Base-by-base conservation (phyloP, 2,888 invertebrate species). In the Apeira syringaria region DNA sequence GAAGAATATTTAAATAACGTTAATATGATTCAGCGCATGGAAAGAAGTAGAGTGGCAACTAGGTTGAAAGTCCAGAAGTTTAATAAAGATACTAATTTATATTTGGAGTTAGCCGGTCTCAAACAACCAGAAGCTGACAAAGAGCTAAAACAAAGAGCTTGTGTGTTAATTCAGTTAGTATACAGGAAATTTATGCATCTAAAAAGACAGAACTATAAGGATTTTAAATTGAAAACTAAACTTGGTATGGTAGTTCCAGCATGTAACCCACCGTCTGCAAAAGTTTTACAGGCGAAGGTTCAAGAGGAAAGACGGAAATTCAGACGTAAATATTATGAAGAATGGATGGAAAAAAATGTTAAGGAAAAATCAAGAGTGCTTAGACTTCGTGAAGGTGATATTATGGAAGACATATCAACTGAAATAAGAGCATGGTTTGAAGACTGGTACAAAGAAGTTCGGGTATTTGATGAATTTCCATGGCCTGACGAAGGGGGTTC, bases 371-470 rank as follows among this genome's bases (percentile, higher is more conserved):
- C 80, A 12, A 80, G 89, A 9, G 79, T 92, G 10, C 62, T 92
- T 10, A 70, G 75, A 50, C 76, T 92, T 2, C 75, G 91, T 31
- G 85, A 89, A 59, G 92, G 91, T 3, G 85, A 92, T 22, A 85
- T 95, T 50, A 92, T 94, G 79, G 96, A 96, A 65, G 94, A 94
- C 57, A 94, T 96, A 69, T 92, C 93, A 24, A 93, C 92, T 50
- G 95, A 96, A 83, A 92, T 96, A 41, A 88, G 94, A 42, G 92
- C 93, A 62, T 96, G 96, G 96, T 94, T 95, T 64, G 69, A 88
- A 30, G 82, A 92, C 38, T 95, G 94, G 93, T 89, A 94, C 76
- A 72, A 75, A 25, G 69, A 73, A 42, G 71, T 86, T 0, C 85
- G 87, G 13, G 76, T 87, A 31, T 95, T 96, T 66, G 95, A 96